Evolutionary conservation across 2,888 invertebrate genomes (phyloP), one percentile per base, ranked within the genome.

Genomic region (Hoplodrina blanda): DNA sequence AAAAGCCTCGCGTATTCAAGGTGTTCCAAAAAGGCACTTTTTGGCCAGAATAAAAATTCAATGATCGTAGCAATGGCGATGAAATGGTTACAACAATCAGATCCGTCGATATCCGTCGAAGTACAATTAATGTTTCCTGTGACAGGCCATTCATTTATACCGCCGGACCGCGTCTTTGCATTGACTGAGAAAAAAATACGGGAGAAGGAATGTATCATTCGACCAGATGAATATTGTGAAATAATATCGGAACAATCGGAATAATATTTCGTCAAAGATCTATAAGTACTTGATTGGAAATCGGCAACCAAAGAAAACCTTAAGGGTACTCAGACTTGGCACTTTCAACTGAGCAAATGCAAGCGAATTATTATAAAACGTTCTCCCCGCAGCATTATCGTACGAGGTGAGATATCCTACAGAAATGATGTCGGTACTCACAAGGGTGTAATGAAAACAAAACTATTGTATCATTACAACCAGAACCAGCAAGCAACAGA

Each of bases 341-440:
- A 71, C 53, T 71, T 71, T 57, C 66, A 71, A 62, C 55, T 71
- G 56, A 70, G 64, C 57, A 71, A 66, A 65, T 70, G 70, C 61
- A 66, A 66, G 66, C 66, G 66, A 59, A 59, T 66, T 59, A 66
- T 66, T 50, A 37, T 59, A 66, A 66, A 66, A 66, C 62, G 37
- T 50, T 50, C 50, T 46, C 30, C 33, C 30, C 44, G 61, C 46
- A 61, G 37, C 30, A 61, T 54, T 54, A 54, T 30, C 30, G 54
- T 54, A 54, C 54, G 30, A 20, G 66, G 60, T 33, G 59, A 66
- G 52, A 66, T 66, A 59, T 66, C 66, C 25, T 66, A 66, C 52
- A 67, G 53, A 50, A 66, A 66, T 59, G 52, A 65, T 52, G 56
- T 65, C 41, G 33, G 37, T 49, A 56, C 65, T 56, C 30, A 30